Evolutionary conservation across 2,888 invertebrate species (phyloP).

Genomic region (Linnaemya vulpina): DNA sequence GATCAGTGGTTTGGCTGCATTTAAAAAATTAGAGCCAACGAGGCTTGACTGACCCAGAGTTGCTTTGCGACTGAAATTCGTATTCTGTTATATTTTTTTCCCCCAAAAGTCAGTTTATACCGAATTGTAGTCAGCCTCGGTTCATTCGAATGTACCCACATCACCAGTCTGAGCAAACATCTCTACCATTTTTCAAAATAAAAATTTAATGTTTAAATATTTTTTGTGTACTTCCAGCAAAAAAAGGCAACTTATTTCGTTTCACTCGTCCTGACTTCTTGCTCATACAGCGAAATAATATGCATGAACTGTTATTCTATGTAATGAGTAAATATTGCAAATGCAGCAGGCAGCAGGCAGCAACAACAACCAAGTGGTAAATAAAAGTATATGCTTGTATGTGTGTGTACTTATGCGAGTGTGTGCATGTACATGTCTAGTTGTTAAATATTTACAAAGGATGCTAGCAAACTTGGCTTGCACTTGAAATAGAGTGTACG

Average conservation of each 20-base stretch:
- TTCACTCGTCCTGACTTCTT: conserved; percentile 1
- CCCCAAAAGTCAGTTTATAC: no score
- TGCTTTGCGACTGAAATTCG: no score
- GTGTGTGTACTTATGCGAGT: background rate
- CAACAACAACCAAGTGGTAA: background rate
- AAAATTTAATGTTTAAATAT: no score
- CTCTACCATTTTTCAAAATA: no score
- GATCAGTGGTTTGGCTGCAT: no score
- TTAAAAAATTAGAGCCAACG: no score
- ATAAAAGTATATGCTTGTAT: background rate
- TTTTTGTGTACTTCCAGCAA: background rate
- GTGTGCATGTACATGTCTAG: background rate
- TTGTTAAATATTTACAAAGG: conserved; percentile 54
- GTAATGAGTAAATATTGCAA: conserved; percentile 40
- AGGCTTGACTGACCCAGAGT: no score
- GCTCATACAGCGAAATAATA: background rate
- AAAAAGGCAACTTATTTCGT: background rate
- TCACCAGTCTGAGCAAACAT: no score
- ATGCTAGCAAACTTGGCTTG: conserved; percentile 56
- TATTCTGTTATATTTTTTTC: no score
- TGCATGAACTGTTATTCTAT: background rate
- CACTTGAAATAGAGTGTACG: conserved; percentile 59
- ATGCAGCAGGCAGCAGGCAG: background rate
- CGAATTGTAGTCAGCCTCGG: no score
- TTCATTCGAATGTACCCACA: no score